A percentile compares a stretch with the other conserved stretches of the same genome.
phyloP scores from a whole-genome alignment of 2,888 invertebrate genomes.

The Agriotes lineatus region DNA sequence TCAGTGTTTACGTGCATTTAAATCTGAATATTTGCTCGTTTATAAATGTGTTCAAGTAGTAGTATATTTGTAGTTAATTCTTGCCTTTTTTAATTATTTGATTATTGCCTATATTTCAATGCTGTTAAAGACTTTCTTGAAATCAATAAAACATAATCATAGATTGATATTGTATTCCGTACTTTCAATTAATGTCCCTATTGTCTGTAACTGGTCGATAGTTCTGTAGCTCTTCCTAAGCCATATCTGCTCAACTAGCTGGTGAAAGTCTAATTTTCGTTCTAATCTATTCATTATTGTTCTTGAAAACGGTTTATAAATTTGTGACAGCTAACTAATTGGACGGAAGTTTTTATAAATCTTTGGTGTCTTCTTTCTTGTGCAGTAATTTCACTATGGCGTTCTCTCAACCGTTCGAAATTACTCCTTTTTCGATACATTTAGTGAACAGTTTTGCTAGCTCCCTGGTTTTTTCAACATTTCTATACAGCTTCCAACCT shows the following conservation, averaged over 20 bases:
- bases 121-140: too few species aligned
- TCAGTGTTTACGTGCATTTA: slow-evolving; percentile 4
- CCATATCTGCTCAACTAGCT: neutral
- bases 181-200: neutral
- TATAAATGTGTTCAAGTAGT: slow-evolving; percentile 1
- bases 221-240: neutral
- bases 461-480: neutral
- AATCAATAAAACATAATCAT: too few species aligned
- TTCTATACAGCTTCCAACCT: neutral
- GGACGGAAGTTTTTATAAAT: neutral
- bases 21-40: slow-evolving; percentile 1
- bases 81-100: neutral
- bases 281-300: too few species aligned
- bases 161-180: too few species aligned
- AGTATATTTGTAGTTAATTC: neutral
- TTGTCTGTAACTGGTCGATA: too few species aligned
- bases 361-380: neutral
- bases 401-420: slow-evolving; percentile 1
- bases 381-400: slow-evolving; percentile 5
- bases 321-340: too few species aligned
- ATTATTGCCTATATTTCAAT: slow-evolving; percentile 8
- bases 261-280: slow-evolving; percentile 1
- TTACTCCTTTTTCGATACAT: slow-evolving; percentile 1
- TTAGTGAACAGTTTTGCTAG: neutral
- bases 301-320: too few species aligned